Conservation (phyloP, 2,113 vertebrate species). For the Clupea harengus region DNA sequence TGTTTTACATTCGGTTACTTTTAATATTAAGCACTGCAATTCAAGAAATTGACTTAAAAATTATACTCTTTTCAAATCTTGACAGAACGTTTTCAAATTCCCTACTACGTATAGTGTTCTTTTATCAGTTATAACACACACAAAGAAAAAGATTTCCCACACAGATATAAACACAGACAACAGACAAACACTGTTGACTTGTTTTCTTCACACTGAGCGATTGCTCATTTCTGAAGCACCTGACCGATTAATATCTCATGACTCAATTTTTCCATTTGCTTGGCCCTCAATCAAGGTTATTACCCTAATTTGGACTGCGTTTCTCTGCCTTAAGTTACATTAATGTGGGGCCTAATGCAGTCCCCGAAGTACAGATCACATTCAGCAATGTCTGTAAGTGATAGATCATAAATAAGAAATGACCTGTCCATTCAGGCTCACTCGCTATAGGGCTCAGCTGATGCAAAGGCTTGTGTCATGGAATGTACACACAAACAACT, state of each 20-base stretch:
- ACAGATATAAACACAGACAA: not conserved
- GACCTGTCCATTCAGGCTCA: constrained; percentile 52
- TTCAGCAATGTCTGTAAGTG: constrained; percentile 57
- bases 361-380: constrained; percentile 61
- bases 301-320: constrained; percentile 56
- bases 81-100: not conserved
- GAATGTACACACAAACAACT: not conserved
- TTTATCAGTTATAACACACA: not conserved
- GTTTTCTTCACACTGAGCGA: not conserved
- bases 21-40: not conserved
- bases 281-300: constrained; percentile 44
- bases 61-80: not conserved
- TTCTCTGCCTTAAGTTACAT: constrained; percentile 52
- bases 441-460: constrained; percentile 26
- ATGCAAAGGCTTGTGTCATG: not conserved
- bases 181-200: not conserved
- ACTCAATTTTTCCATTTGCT: constrained; percentile 38
- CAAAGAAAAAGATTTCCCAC: not conserved
- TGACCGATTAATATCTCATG: constrained; percentile 13
- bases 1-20: not conserved
- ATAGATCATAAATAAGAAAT: constrained; percentile 67
- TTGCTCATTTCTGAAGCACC: not conserved
- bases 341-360: constrained; percentile 61
- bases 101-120: not conserved
- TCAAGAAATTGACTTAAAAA: not conserved